Evolutionary conservation across 2,113 vertebrate species (phyloP), one percentile per base, ranked within the genome.

Genomic region (Tupaia tana): DNA sequence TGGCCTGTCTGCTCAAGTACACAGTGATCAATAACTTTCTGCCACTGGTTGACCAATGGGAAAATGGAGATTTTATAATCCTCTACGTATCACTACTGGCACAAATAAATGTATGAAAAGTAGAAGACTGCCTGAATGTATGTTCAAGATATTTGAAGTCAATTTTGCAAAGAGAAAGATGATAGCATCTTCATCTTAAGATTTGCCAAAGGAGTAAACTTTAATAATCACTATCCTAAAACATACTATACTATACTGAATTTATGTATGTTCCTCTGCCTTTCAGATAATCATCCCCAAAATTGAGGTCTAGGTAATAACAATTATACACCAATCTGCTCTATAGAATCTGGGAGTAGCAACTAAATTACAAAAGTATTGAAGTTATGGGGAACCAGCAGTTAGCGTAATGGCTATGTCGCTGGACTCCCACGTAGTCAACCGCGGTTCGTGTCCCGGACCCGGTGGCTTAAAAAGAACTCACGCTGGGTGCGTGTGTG

Each of bases 111-210:
- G 19, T 13, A 84, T 66, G 56, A 92, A 90, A 66, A 61, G 6
- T 24, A 29, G 3, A 43, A 27, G 54, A 89, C 0, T 34, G 24
- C 27, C 54, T 34, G 75, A 59, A 8, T 69, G n/a, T 22, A 81
- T 75, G 75, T 86, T 85, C n/a, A 86, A 95, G 27, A 78, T 29
- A 58, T 19, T 64, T 82, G 7, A 95, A 90, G 9, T 58, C 67
- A 84, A 43, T 91, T 56, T 81, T 73, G 13, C 18, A 20, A 92
- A 92, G 43, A 81, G 77, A 90, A 91, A 86, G 25, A 89, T 14
- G 18, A 31, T 31, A 74, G 25, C 34, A 34, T 27, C 22, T 66
- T 86, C 18, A 61, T 61, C 24, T 84, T 87, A 75, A 75, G 25
- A 82, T 58, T 88, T 59, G 81, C 73, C 73, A 78, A 61, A 85